phyloP scores from a whole-genome alignment of 1,140 invertebrate genomes.

The Rhopalosiphum maidis region DNA sequence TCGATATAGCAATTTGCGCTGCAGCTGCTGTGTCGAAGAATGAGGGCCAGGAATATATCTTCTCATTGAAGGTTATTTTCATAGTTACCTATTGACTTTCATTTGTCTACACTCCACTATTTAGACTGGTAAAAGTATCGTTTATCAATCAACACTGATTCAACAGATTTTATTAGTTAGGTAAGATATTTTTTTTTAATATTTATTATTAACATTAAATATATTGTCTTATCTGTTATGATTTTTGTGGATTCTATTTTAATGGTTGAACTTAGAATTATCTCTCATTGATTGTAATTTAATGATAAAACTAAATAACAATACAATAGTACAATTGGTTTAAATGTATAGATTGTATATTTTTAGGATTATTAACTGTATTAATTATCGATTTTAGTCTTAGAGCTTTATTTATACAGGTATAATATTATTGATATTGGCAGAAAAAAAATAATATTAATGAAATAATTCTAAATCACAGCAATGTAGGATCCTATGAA shows the following conservation, averaged over 20 bases:
- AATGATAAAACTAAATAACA: background rate
- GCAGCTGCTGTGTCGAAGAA: constrained; percentile 10
- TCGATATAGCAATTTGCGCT: background rate
- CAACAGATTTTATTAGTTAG: background rate
- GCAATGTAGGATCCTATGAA: background rate
- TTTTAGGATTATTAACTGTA: background rate
- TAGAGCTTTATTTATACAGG: background rate
- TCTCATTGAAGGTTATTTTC: constrained; percentile 40
- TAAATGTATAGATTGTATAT: background rate
- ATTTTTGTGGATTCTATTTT: background rate
- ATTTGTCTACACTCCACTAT: background rate
- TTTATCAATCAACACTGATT: background rate
- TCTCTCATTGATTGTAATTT: background rate
- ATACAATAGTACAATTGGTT: background rate
- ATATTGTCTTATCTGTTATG: background rate
- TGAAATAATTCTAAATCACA: background rate
- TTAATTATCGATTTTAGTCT: background rate
- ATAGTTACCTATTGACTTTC: background rate
- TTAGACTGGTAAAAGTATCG: background rate
- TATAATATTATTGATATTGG: background rate
- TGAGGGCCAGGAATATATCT: constrained; percentile 17
- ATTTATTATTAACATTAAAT: constrained; percentile 2
- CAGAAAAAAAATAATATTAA: background rate
- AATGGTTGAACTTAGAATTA: background rate
- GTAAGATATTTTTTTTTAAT: constrained; percentile 28